A percentile compares a stretch with the other conserved stretches of the same genome.
These are phyloP conservation scores for Cuniculus paca DNA, from an alignment of 2,797 vertebrate genomes.

Conservation along the genomic window DNA sequence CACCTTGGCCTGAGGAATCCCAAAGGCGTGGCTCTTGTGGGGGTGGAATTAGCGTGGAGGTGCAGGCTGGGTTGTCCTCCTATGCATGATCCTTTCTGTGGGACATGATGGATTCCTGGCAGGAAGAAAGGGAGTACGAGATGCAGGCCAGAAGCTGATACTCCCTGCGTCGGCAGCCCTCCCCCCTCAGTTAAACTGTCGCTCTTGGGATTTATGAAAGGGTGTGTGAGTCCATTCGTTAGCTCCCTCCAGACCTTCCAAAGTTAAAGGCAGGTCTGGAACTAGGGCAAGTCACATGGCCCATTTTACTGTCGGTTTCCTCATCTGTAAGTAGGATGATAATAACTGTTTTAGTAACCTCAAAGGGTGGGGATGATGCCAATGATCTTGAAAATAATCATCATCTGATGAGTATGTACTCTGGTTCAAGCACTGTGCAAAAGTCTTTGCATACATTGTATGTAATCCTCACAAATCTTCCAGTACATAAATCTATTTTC, in stretches of 20 bases:
- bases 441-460: not conserved
- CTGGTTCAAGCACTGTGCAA: not conserved
- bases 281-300: conserved; percentile 37
- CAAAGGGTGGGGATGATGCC: conserved; percentile 45
- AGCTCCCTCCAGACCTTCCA: conserved; percentile 5
- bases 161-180: not conserved
- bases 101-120: not conserved
- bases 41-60: not conserved
- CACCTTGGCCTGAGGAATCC: not conserved
- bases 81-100: not conserved
- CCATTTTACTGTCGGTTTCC: conserved; percentile 64
- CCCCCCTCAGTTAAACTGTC: not conserved
- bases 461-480: conserved; percentile 2
- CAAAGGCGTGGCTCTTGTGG: not conserved
- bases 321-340: conserved; percentile 70
- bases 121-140: not conserved
- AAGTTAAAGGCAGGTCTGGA: conserved; percentile 49
- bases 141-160: not conserved
- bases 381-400: conserved; percentile 51
- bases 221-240: not conserved
- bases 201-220: not conserved
- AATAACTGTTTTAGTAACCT: conserved; percentile 67
- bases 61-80: not conserved
- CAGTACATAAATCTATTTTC: not conserved
- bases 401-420: not conserved